A percentile compares a stretch with the other conserved stretches of the same genome.
phyloP scores from a whole-genome alignment of 2,797 vertebrate genomes.

The Aselliscus stoliczkanus region DNA sequence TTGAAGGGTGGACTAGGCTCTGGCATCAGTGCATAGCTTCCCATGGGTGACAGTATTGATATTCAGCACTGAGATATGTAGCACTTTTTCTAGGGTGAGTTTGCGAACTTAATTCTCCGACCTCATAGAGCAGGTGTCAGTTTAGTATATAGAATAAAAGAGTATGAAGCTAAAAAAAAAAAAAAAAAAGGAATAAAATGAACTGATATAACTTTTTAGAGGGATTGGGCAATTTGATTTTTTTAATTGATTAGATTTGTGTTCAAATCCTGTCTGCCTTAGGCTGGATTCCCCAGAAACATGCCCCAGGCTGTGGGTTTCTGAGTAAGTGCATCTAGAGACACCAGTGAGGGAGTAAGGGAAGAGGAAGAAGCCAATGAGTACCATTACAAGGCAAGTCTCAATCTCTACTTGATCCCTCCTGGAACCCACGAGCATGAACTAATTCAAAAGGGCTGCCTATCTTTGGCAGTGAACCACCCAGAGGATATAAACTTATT shows the following conservation, averaged over 20 bases:
- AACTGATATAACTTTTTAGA: background rate
- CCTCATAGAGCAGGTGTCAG: background rate
- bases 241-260: background rate
- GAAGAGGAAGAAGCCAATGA: background rate
- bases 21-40: no score
- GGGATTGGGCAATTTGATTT: background rate
- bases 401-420: accelerated
- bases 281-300: background rate
- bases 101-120: no score
- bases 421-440: background rate
- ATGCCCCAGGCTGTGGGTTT: background rate
- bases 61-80: no score
- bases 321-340: background rate
- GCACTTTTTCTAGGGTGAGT: no score
- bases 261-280: background rate
- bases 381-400: background rate
- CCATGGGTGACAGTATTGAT: no score
- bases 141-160: background rate
- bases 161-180: background rate
- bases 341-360: background rate
- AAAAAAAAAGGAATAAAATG: background rate
- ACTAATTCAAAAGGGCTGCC: background rate
- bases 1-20: no score
- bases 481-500: background rate
- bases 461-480: background rate